These are phyloP conservation scores for Halocynthia aurantium DNA, from an alignment of 23 tunicate species.

Conservation along the genomic window DNA sequence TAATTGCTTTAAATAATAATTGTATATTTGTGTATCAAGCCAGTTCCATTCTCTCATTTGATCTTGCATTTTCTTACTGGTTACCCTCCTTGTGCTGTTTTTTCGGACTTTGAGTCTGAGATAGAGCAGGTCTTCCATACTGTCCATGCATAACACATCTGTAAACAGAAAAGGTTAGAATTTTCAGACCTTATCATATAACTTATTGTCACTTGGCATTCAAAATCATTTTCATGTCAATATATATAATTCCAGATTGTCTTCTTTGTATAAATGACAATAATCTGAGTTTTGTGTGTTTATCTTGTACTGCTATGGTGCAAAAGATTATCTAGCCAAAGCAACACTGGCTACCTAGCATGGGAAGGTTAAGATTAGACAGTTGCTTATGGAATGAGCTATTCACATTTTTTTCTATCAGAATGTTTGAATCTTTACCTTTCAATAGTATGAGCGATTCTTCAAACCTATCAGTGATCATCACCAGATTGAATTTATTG, in stretches of 20 bases:
- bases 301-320: too few relatives aligned
- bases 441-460: constrained; percentile 83
- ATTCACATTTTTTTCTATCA: too few relatives aligned
- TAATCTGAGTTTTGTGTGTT: too few relatives aligned
- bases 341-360: too few relatives aligned
- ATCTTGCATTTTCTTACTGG: constrained; percentile 21
- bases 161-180: neutral
- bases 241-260: too few relatives aligned
- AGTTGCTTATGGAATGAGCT: too few relatives aligned
- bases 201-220: too few relatives aligned
- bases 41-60: constrained; percentile 78
- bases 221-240: too few relatives aligned
- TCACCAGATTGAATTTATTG: constrained; percentile 47
- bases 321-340: too few relatives aligned
- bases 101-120: constrained; percentile 82
- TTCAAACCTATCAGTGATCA: constrained; percentile 91
- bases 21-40: constrained; percentile 63
- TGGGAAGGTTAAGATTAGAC: too few relatives aligned
- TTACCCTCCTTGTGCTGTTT: constrained; percentile 27
- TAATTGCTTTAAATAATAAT: constrained; percentile 54
- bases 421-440: constrained; percentile 46
- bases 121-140: constrained; percentile 68
- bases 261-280: too few relatives aligned
- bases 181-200: too few relatives aligned
- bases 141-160: constrained; percentile 86